Base-by-base conservation (phyloP, 2,888 invertebrate genomes). In the Automeris io region DNA sequence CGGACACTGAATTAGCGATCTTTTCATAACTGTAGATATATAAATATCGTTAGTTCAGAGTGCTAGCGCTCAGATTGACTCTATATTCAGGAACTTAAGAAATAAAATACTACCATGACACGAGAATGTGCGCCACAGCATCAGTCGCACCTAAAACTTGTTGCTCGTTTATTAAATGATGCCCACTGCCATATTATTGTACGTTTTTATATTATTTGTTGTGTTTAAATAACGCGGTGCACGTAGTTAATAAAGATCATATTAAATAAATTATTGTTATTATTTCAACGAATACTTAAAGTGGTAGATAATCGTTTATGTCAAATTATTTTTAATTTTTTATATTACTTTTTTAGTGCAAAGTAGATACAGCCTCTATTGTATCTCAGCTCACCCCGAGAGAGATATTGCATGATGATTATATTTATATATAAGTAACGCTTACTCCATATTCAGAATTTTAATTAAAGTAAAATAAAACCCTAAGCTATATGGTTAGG, bases 131-230 rank as follows among this genome's bases (percentile, higher is more conserved):
- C 37, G 39, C 11, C 16, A 13, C 8, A 31, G 43, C 47, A 49
- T 49, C 43, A 21, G 35, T 36, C 35, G 11, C 32, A 35, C 24
- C n/a, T 23, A 22, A n/a, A 16, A 21, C 37, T 46, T 51, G 52
- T 57, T 53, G 41, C 47, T 54, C 45, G 51, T 57, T n/a, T 59
- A 44, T 50, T 51, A 19, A 46, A 47, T 51, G 56, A 62, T 60
- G 61, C 57, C 54, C 53, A 75, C 69, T 79, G 76, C 77, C 77
- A 78, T 75, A 67, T 67, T 44, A 40, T 66, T 67, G 57, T 68
- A 67, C 55, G 48, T 65, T 66, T 68, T 57, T 66, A 46, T 50
- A 51, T 54, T 62, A 58, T 59, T 70, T 68, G 60, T 75, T 70
- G 59, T 54, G 47, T 64, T 57, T 46, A 50, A 45, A 51, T 45